phyloP scores from a whole-genome alignment of 1,140 invertebrate species.

The Eubasilissa regina region DNA sequence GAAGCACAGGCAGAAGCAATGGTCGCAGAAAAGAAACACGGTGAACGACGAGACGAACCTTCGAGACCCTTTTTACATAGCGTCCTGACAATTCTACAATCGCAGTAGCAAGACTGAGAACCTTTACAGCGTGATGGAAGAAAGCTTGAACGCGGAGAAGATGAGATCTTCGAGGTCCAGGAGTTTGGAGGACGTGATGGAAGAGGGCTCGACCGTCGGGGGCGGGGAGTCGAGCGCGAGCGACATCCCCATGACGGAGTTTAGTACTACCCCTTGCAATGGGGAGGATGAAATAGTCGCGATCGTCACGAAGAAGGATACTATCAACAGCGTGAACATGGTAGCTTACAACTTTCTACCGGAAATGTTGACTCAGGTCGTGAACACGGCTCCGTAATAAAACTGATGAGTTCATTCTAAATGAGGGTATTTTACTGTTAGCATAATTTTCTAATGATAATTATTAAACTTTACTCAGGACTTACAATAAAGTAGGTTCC shows the following conservation, averaged over 20 bases:
- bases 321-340: constrained; percentile 68
- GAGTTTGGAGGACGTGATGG: constrained; percentile 55
- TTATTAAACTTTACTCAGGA: no score
- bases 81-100: constrained; percentile 72
- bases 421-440: constrained; percentile 28
- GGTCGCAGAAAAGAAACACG: constrained; percentile 71
- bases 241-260: constrained; percentile 53
- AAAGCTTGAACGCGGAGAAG: constrained; percentile 61
- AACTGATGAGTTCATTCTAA: constrained; percentile 13
- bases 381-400: constrained; percentile 25
- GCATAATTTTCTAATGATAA: neutral
- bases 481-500: no score
- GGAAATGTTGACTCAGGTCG: constrained; percentile 60
- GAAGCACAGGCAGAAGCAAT: constrained; percentile 75
- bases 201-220: constrained; percentile 54
- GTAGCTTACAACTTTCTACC: constrained; percentile 71
- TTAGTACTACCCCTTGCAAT: constrained; percentile 62
- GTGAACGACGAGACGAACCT: constrained; percentile 71
- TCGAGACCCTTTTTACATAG: constrained; percentile 71
- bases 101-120: constrained; percentile 69
- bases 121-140: constrained; percentile 73
- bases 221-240: constrained; percentile 53
- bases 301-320: constrained; percentile 71
- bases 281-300: constrained; percentile 70
- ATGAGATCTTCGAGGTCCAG: constrained; percentile 19